phyloP scores from a whole-genome alignment of 2,113 vertebrate genomes.

The Delphinapterus leucas region DNA sequence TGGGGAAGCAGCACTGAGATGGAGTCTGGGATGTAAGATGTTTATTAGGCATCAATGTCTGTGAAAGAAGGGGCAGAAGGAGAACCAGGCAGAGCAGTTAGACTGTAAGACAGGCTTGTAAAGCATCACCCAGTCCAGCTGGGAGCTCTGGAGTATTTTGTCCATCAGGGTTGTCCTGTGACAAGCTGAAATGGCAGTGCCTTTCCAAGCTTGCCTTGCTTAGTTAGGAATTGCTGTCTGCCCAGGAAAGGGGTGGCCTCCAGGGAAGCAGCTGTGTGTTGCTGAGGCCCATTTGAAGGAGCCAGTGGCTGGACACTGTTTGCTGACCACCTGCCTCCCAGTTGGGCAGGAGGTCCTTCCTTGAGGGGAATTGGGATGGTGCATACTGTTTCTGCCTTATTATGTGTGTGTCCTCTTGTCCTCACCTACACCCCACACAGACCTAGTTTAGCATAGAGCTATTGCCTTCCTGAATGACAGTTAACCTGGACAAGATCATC shows the following conservation, averaged over 20 bases:
- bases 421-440: rapidly evolving
- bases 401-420: background rate
- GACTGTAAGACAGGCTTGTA: background rate
- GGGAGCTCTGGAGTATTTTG: background rate
- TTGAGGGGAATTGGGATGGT: background rate
- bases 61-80: background rate
- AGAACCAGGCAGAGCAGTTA: background rate
- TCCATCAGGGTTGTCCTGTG: background rate
- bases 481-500: background rate
- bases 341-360: background rate
- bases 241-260: background rate
- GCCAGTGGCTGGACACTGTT: background rate
- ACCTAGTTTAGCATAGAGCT: background rate
- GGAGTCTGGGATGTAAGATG: background rate
- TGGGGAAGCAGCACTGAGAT: background rate
- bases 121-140: background rate
- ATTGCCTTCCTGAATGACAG: background rate
- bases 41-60: background rate
- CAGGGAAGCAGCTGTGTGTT: background rate
- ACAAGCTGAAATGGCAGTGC: background rate
- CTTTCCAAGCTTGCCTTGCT: background rate
- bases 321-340: background rate
- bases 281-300: background rate
- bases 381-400: background rate
- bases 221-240: background rate